phyloP scores from a whole-genome alignment of 2,113 vertebrate genomes.

The Pelvicachromis taeniatus region DNA sequence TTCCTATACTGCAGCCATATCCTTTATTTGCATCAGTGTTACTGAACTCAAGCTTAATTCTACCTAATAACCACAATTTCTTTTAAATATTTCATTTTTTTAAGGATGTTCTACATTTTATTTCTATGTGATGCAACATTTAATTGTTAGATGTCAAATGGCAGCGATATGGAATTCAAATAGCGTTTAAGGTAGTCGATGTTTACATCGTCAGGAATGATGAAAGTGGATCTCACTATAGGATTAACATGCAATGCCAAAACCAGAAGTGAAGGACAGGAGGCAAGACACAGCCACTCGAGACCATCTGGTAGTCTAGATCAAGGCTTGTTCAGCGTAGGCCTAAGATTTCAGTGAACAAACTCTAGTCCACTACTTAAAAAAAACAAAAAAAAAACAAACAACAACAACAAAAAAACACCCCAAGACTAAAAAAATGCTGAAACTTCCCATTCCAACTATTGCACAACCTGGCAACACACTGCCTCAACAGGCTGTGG shows the following conservation, averaged over 20 bases:
- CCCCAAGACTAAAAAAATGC: neutral
- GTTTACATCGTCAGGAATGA: neutral
- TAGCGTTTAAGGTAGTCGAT: neutral
- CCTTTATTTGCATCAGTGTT: slow-evolving; percentile 5
- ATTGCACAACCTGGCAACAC: slow-evolving; percentile 53
- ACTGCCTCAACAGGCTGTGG: slow-evolving; percentile 5
- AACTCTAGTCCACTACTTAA: neutral
- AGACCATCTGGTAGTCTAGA: neutral
- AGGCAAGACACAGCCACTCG: neutral
- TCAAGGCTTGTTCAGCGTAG: neutral
- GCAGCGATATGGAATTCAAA: neutral
- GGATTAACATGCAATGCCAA: neutral
- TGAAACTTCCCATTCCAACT: slow-evolving; percentile 42
- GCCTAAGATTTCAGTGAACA: slow-evolving; percentile 13
- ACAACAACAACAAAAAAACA: neutral
- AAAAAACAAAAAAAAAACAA: neutral
- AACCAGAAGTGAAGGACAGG: neutral
- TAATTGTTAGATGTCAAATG: neutral
- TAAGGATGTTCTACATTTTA: neutral
- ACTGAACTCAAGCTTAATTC: neutral
- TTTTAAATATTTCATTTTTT: neutral
- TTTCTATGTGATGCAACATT: neutral
- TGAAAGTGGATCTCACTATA: neutral
- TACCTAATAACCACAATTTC: neutral
- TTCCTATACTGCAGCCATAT: neutral